Evolutionary conservation across 2,888 invertebrate species (phyloP).

Genomic region (Achlya flavicornis): DNA sequence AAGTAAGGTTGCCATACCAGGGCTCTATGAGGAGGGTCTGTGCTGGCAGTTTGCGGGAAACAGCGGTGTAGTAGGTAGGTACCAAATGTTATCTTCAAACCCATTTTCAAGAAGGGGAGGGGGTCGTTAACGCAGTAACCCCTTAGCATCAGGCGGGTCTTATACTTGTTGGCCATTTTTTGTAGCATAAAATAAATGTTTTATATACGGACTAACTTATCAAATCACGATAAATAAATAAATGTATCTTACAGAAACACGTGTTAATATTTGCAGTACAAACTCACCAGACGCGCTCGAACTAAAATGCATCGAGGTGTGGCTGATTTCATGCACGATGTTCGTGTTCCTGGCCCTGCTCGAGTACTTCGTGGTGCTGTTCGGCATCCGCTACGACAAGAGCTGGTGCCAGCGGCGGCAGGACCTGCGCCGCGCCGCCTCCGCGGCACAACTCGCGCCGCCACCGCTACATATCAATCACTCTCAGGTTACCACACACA

Average conservation of each 20-base stretch:
- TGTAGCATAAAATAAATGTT: too few relatives aligned
- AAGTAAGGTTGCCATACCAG: too few relatives aligned
- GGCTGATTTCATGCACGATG: slow-evolving; percentile 86
- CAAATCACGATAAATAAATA: neutral
- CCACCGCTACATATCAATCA: slow-evolving; percentile 76
- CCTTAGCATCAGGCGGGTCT: too few relatives aligned
- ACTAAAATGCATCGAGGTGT: slow-evolving; percentile 86
- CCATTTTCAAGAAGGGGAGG: too few relatives aligned
- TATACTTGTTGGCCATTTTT: too few relatives aligned
- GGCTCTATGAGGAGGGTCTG: too few relatives aligned
- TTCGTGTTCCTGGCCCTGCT: slow-evolving; percentile 86
- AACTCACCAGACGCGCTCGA: slow-evolving; percentile 86
- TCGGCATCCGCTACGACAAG: slow-evolving; percentile 86
- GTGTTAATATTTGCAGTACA: slow-evolving; percentile 70
- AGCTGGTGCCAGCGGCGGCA: slow-evolving; percentile 83
- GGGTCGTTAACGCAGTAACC: too few relatives aligned
- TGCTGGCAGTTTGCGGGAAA: too few relatives aligned
- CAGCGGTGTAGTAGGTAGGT: too few relatives aligned
- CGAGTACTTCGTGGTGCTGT: slow-evolving; percentile 86
- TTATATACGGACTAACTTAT: too few relatives aligned
- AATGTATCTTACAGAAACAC: too few relatives aligned
- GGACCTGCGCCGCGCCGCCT: slow-evolving; percentile 71
- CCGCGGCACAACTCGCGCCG: slow-evolving; percentile 72
- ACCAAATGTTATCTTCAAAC: too few relatives aligned
- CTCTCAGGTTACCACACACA: slow-evolving; percentile 58